A percentile compares a stretch with the other conserved stretches of the same genome.
Conservation (phyloP, 1,140 invertebrate genomes). For the Macrotrachela quadricornifera region DNA sequence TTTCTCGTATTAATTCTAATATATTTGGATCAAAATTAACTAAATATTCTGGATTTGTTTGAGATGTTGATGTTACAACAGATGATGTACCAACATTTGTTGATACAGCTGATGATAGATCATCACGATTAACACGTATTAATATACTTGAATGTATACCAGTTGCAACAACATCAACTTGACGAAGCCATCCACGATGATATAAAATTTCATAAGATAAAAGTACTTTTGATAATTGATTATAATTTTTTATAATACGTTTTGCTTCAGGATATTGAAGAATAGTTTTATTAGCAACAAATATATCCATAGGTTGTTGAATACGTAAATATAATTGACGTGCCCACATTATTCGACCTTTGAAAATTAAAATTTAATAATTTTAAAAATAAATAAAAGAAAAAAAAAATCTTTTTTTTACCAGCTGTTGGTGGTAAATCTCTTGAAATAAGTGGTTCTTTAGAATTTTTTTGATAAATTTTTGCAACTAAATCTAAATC, state of each 20-base stretch:
- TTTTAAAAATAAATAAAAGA: no score
- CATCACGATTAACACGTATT: constrained; percentile 10
- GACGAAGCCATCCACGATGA: constrained; percentile 51
- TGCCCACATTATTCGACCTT: constrained; percentile 27
- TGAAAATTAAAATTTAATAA: no score
- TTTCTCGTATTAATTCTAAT: constrained; percentile 48
- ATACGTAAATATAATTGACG: constrained; percentile 29
- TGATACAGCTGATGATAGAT: no score
- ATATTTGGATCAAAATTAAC: constrained; percentile 32
- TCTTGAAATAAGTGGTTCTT: constrained; percentile 57
- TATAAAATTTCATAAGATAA: constrained; percentile 38
- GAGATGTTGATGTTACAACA: constrained; percentile 14
- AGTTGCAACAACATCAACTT: constrained; percentile 21
- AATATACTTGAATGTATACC: constrained; percentile 25
- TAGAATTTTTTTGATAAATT: constrained; percentile 61
- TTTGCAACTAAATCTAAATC: constrained; percentile 64
- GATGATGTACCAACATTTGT: no score
- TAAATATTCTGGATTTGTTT: constrained; percentile 24
- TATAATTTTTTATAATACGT: constrained; percentile 34
- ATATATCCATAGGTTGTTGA: constrained; percentile 28
- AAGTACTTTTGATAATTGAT: constrained; percentile 32
- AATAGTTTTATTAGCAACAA: constrained; percentile 21
- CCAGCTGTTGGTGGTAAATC: constrained; percentile 69
- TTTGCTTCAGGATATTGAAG: constrained; percentile 23
- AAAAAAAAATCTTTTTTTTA: constrained; percentile 15